Evolutionary conservation across 1,140 invertebrate genomes (phyloP), one percentile per base, ranked within the genome.

Genomic region (Sarcophaga peregrina): DNA sequence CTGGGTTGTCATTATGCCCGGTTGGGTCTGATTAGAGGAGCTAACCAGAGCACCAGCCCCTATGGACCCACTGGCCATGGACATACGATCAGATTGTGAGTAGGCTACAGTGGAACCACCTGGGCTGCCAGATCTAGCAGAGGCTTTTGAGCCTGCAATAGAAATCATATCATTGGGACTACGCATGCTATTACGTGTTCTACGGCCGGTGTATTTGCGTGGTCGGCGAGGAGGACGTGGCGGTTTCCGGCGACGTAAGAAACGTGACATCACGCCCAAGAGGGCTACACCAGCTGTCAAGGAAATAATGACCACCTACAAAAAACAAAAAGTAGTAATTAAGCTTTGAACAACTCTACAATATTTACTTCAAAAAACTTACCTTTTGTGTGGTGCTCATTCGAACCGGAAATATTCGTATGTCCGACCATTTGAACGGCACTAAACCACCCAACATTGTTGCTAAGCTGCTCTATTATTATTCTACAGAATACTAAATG

Each of bases 161-260:
- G 93, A 93, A 9, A 86, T 91, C 86, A 93, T 90, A 85, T 93
- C 93, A 91, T 93, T 94, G 4, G 93, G 94, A 90, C 93, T 94
- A 83, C 93, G 91, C 90, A 94, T 92, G 92, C 85, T 93, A 86
- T 89, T 92, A 89, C 91, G 92, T 86, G 88, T 92, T 86, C 89
- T 91, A 88, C 91, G 92, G 84, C 88, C 92, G 85, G 89, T 92
- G 86, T 86, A 92, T 91, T 86, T 91, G 87, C 84, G 92, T 85
- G 90, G 91, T 86, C 85, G 92, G 84, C 85, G 91, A 88, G 85
- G 91, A 83, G 91, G 86, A 89, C 91, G 91, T 84, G 92, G 91
- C 50, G 92, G 91, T 87, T 93, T 91, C 83, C 91, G 90, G 47
- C 94, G 91, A 17, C 93, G 91, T 83, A 94, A 88, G 86, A 93